Percentiles rank a stretch among this genome's conserved stretches.
Evolutionary conservation across 2,113 vertebrate species (phyloP).

Genomic region (Synodontis membranacea): DNA sequence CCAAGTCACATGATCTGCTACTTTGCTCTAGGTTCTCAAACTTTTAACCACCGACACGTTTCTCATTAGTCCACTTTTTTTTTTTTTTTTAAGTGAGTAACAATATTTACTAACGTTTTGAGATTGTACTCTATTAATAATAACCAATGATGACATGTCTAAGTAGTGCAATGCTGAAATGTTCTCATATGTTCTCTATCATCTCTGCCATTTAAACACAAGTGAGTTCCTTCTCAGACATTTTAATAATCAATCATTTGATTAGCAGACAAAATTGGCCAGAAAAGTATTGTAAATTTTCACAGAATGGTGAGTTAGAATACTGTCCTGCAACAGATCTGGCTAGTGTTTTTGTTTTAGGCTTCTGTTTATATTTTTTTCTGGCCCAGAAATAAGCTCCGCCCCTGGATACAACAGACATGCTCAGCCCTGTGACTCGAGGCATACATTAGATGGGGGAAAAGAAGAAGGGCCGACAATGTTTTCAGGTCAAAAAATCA

Average conservation of each 20-base stretch:
- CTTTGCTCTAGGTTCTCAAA: neutral
- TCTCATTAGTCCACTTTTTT: neutral
- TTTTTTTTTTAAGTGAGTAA: no score
- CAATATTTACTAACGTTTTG: no score
- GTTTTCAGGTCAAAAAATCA: neutral
- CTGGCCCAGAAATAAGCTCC: neutral
- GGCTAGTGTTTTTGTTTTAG: neutral
- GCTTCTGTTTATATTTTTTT: neutral
- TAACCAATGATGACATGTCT: no score
- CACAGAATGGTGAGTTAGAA: neutral
- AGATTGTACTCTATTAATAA: no score
- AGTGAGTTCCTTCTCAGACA: no score
- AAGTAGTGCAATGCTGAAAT: no score
- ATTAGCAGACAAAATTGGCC: no score
- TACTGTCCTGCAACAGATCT: neutral
- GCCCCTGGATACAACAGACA: neutral
- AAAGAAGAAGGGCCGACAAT: neutral
- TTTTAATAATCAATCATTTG: no score
- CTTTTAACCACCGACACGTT: neutral
- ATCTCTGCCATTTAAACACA: no score
- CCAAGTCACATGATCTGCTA: neutral
- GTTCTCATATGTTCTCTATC: no score
- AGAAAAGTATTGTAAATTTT: neutral
- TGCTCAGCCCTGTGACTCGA: neutral
- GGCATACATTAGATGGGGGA: neutral